Conservation (phyloP, 2,797 vertebrate species). For the Vespertilio murinus region DNA sequence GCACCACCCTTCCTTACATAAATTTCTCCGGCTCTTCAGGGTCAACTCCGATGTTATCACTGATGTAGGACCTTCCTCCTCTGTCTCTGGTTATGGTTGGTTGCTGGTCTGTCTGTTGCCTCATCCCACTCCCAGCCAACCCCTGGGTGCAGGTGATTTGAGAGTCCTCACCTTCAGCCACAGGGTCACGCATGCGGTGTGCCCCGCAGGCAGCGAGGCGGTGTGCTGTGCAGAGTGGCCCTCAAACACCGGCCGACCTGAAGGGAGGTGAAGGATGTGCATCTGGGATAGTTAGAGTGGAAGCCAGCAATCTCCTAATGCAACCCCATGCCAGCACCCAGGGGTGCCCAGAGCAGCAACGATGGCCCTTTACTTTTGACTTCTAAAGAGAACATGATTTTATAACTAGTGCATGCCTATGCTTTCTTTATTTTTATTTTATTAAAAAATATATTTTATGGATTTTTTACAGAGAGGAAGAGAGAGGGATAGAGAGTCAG, state of each 20-base stretch:
- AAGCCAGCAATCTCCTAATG: background rate
- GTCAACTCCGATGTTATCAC: too few relatives aligned
- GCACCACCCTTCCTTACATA: background rate
- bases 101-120: background rate
- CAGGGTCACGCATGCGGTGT: background rate
- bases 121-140: background rate
- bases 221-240: background rate
- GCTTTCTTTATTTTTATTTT: background rate
- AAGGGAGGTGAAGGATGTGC: background rate
- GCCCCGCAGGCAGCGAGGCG: background rate
- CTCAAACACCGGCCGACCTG: background rate
- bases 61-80: background rate
- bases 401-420: background rate
- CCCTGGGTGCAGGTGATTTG: background rate
- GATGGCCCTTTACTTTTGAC: background rate
- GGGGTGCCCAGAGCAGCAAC: background rate
- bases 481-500: too few relatives aligned
- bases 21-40: background rate
- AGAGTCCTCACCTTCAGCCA: background rate
- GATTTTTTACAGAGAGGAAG: too few relatives aligned
- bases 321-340: background rate
- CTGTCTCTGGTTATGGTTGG: background rate
- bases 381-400: constrained; percentile 34
- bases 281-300: background rate
- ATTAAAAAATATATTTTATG: too few relatives aligned